Percentiles rank a stretch among this genome's conserved stretches.
Conservation (phyloP, 2,888 invertebrate genomes). For the Tillus elongatus region DNA sequence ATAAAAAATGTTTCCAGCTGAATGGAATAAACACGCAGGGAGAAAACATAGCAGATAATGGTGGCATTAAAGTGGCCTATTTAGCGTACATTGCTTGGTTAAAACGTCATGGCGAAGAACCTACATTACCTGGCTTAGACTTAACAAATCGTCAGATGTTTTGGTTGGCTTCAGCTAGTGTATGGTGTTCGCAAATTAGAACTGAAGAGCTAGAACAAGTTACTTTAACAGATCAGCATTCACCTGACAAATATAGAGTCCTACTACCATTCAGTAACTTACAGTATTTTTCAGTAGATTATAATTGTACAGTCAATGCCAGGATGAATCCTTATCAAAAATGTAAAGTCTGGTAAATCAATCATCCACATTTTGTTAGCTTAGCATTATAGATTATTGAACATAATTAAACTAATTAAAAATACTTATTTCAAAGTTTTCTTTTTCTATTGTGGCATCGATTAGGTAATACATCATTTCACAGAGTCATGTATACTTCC, state of each 20-base stretch:
- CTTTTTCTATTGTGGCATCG: too few relatives aligned
- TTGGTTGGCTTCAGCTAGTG: slow-evolving; percentile 52
- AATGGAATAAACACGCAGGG: slow-evolving; percentile 89
- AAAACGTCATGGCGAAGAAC: slow-evolving; percentile 33
- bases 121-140: slow-evolving; percentile 33
- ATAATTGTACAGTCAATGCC: slow-evolving; percentile 48
- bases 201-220: slow-evolving; percentile 36
- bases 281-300: slow-evolving; percentile 53
- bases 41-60: slow-evolving; percentile 92
- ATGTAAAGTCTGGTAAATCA: slow-evolving; percentile 53
- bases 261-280: slow-evolving; percentile 52
- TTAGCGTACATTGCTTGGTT: slow-evolving; percentile 37
- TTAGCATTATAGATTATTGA: too few relatives aligned
- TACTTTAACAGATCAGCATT: slow-evolving; percentile 39
- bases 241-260: slow-evolving; percentile 48
- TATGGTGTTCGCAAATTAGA: slow-evolving; percentile 49
- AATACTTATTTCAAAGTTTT: too few relatives aligned
- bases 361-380: too few relatives aligned
- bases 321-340: slow-evolving; percentile 54
- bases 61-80: slow-evolving; percentile 84
- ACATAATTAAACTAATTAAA: too few relatives aligned
- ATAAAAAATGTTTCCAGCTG: slow-evolving; percentile 51
- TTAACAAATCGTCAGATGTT: slow-evolving; percentile 44
- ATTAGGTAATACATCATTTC: too few relatives aligned
- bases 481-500: too few relatives aligned